phyloP scores from a whole-genome alignment of 2,113 vertebrate species.

The Lycaon pictus region DNA sequence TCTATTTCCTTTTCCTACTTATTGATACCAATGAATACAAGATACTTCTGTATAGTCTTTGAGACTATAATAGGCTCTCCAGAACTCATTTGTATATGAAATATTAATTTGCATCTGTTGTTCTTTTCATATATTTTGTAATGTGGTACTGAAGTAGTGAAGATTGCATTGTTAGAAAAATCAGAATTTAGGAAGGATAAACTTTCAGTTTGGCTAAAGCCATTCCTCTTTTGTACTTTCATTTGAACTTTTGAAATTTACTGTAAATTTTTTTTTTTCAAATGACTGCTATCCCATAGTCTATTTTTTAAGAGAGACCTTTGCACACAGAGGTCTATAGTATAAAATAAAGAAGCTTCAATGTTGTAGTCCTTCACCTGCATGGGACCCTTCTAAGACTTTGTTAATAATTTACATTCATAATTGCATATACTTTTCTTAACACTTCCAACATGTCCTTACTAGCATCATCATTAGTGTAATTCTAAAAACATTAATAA shows the following conservation, averaged over 20 bases:
- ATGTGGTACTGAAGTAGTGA: background rate
- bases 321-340: background rate
- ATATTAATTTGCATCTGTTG: background rate
- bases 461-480: background rate
- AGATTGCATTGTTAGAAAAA: background rate
- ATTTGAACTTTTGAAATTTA: slow-evolving; percentile 7
- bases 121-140: background rate
- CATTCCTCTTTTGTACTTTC: background rate
- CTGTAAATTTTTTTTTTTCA: slow-evolving; percentile 17
- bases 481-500: background rate
- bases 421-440: background rate
- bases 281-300: background rate
- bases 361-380: background rate
- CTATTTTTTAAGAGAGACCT: background rate
- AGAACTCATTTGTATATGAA: background rate
- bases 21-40: background rate
- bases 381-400: background rate
- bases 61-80: background rate
- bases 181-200: background rate
- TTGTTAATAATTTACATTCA: background rate
- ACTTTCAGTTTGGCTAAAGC: background rate
- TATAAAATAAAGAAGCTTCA: background rate
- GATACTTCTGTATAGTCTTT: background rate
- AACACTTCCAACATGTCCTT: background rate
- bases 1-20: background rate